Base-by-base conservation (phyloP, 2,113 vertebrate species). In the Cercopithecus mona region DNA sequence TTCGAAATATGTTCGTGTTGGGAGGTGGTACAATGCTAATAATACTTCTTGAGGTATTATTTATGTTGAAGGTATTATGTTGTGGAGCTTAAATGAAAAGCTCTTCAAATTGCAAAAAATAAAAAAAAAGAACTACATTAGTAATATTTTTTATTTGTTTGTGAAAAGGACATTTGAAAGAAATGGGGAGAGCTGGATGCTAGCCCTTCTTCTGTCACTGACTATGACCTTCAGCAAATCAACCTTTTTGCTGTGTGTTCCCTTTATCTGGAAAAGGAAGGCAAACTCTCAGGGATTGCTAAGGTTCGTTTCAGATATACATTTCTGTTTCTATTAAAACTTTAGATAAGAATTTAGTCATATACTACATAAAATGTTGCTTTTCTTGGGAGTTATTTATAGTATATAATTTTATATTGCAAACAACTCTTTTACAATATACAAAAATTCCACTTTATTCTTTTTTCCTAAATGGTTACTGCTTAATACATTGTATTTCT, bases 361-460 rank as follows among this genome's bases (percentile, higher is more conserved):
- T 88, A 66, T 12, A 79, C 23, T 83, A 57, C 25, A 80, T 80
- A 70, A 94, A 97, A 50, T 81, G 25, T 55, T 93, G 3, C 92
- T 97, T 85, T 66, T 89, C 22, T 92, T 32, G 61, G 25, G 72
- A 85, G 12, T 89, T 97, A 86, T 35, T 88, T 91, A 64, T 86
- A 88, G 32, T 75, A n/a, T 70, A 40, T 70, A 82, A 78, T 90
- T 90, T 95, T 79, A 57, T 57, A 75, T 59, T 83, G 8, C 27
- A 83, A 70, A 72, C 2, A 52, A 7, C 2, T 94, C 40, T 97
- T 90, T 72, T 66, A 91, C 43, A 90, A 52, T 76, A 35, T 45
- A 68, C 0, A 27, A n/a, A 87, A 87, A 64, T 66, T 35, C 38
- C 32, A 3, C 76, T 88, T 75, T 57, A 35, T 55, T 82, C 6